Conservation (phyloP, 2,797 vertebrate species). For the Cryptoprocta ferox region DNA sequence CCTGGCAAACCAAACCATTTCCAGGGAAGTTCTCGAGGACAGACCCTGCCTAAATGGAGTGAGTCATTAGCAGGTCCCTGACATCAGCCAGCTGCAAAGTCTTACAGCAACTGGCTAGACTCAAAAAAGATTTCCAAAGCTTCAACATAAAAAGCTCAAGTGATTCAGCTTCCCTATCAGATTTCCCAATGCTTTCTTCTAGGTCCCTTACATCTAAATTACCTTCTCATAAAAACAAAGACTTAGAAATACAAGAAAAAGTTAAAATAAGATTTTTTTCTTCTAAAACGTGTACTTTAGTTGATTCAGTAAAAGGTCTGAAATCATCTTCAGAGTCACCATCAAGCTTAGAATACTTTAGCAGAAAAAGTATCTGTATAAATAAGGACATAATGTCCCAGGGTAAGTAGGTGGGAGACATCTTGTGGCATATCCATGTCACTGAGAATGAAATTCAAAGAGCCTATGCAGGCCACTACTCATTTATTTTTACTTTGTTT, state of each 20-base stretch:
- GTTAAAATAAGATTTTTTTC: slow-evolving; percentile 22
- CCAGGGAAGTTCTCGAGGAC: neutral
- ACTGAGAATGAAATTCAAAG: slow-evolving; percentile 24
- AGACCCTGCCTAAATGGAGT: neutral
- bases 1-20: neutral
- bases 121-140: slow-evolving; percentile 67
- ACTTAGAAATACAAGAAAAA: slow-evolving; percentile 54
- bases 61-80: slow-evolving; percentile 36
- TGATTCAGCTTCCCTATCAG: slow-evolving; percentile 41
- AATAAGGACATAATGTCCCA: neutral
- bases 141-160: slow-evolving; percentile 49
- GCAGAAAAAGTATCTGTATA: neutral
- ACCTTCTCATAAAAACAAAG: slow-evolving; percentile 56
- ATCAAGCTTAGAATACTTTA: slow-evolving; percentile 23
- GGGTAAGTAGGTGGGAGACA: neutral
- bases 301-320: slow-evolving; percentile 32
- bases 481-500: slow-evolving; percentile 37
- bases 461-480: neutral
- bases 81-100: slow-evolving; percentile 59
- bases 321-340: slow-evolving; percentile 43
- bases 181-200: slow-evolving; percentile 53
- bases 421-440: neutral
- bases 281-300: neutral
- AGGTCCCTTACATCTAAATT: slow-evolving; percentile 61
- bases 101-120: neutral